Base-by-base conservation (phyloP, 2,113 vertebrate species). In the Progne subis region DNA sequence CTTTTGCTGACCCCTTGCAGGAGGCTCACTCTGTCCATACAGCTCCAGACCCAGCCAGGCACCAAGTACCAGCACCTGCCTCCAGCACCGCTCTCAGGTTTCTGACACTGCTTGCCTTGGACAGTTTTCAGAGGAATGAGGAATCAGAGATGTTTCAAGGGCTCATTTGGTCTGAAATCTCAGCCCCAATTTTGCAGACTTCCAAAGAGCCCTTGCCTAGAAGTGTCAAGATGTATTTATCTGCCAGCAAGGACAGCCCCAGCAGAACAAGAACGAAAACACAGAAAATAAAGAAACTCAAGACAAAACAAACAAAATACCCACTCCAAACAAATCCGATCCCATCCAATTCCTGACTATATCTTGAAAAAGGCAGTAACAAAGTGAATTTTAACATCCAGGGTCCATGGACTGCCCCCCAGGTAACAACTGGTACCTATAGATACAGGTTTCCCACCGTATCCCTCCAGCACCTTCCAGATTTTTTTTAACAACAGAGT, bases 71-170 rank as follows among this genome's bases (percentile, higher is more conserved):
- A 77, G 32, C 5, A 18, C 19, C 63, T 43, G 50, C 59, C 52
- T 74, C 29, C 64, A 74, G 46, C n/a, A 70, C 2, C 2, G 1
- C 25, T 28, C 8, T 0, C 0, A 6, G 21, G 6, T 10, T 56
- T 74, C 31, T 14, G 4, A 18, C n/a, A n/a, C 41, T 23, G 9
- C 47, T 16, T 41, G 28, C 18, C 23, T 11, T 11, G 41, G 8
- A 56, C 41, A 72, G 21, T 10, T 29, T 67, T 67, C 39, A 20
- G 49, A 74, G n/a, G 3, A 9, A 25, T n/a, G 17, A 53, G 3
- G 17, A 69, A 65, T 21, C 37, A 49, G n/a, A 47, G 8, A 65
- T 7, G 8, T 34, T 34, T 47, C 34, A 47, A 60, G 46, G 46
- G 18, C 14, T 83, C 55, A 9, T 34, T 53, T n/a, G 9, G 12